phyloP scores from a whole-genome alignment of 2,888 invertebrate species.

The Metalampra italica region DNA sequence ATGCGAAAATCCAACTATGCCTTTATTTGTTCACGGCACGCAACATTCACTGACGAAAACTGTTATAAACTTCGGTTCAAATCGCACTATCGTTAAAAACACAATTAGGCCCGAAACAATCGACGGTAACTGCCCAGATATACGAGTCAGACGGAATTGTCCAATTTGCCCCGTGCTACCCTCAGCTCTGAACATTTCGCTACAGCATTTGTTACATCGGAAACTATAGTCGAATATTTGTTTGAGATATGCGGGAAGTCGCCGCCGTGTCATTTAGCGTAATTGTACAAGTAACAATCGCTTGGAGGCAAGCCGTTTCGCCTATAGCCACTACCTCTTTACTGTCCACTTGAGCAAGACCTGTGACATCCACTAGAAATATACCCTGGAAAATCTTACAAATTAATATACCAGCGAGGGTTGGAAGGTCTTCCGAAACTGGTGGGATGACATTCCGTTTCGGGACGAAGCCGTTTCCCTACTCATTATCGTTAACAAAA shows the following conservation, averaged over 20 bases:
- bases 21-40: background rate
- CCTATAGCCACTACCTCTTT: conserved; percentile 26
- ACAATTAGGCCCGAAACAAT: conserved; percentile 19
- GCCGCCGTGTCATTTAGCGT: conserved; percentile 43
- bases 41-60: background rate
- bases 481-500: conserved; percentile 58
- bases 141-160: conserved; percentile 29
- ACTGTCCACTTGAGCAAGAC: conserved; percentile 37
- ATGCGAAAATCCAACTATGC: too few species aligned
- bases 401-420: conserved; percentile 16
- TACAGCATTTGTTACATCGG: conserved; percentile 13
- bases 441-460: conserved; percentile 37
- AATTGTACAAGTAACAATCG: conserved; percentile 52
- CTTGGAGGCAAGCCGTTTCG: conserved; percentile 39
- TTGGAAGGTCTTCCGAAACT: conserved; percentile 24
- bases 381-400: conserved; percentile 24
- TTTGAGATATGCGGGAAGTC: conserved; percentile 27
- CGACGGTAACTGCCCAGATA: conserved; percentile 24
- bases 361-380: conserved; percentile 26
- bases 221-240: background rate
- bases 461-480: conserved; percentile 42
- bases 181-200: conserved; percentile 6
- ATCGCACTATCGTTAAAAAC: conserved; percentile 18
- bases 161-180: conserved; percentile 20
- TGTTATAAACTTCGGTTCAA: conserved; percentile 3